Evolutionary conservation across 2,113 vertebrate species (phyloP).

Genomic region (Argyrosomus japonicus): DNA sequence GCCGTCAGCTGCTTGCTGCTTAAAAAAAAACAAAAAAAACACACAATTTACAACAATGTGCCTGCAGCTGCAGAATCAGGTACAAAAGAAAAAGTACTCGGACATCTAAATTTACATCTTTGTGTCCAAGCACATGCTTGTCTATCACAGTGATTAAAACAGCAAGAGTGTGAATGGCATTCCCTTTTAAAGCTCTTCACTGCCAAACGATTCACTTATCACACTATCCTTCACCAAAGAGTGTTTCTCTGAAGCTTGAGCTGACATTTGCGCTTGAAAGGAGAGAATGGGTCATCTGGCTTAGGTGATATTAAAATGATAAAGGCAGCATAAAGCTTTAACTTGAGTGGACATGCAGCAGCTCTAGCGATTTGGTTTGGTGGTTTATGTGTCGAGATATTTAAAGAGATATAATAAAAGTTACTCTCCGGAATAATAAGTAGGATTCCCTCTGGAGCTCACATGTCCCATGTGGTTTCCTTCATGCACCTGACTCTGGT

Average conservation of each 20-base stretch:
- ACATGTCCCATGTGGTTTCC: constrained; percentile 8
- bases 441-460: constrained; percentile 12
- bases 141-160: constrained; percentile 26
- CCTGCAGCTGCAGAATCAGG: constrained; percentile 4
- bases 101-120: constrained; percentile 25
- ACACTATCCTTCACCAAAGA: constrained; percentile 15
- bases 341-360: neutral
- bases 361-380: neutral
- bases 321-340: constrained; percentile 10
- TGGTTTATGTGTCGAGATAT: neutral
- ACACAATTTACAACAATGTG: neutral
- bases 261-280: constrained; percentile 45
- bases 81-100: constrained; percentile 7
- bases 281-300: constrained; percentile 23
- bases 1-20: constrained; percentile 1
- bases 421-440: neutral
- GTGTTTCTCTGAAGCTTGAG: constrained; percentile 20
- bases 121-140: constrained; percentile 1
- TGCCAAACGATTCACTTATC: constrained; percentile 24
- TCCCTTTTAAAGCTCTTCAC: constrained; percentile 8
- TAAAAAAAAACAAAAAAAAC: neutral
- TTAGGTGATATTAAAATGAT: constrained; percentile 7
- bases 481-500: neutral
- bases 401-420: neutral
- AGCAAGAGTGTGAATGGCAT: constrained; percentile 7